These are phyloP conservation scores for Epiblema foenella DNA, from an alignment of 2,888 invertebrate genomes.

Conservation along the genomic window DNA sequence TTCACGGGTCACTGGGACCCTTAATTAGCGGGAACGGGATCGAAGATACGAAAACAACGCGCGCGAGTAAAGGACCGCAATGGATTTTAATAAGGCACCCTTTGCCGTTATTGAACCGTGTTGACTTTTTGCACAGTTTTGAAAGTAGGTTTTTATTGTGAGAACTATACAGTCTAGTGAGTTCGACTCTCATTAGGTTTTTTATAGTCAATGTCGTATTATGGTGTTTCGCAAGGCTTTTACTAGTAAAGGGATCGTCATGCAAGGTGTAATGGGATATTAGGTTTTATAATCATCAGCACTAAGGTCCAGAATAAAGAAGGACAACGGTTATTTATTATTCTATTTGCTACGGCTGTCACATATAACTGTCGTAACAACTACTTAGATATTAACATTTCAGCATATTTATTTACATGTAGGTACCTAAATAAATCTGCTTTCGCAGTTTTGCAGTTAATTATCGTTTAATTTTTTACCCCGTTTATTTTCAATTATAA, in stretches of 20 bases:
- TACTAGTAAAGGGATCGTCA: neutral
- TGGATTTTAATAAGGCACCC: constrained; percentile 74
- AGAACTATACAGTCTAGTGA: constrained; percentile 75
- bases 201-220: constrained; percentile 16
- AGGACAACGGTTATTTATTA: neutral
- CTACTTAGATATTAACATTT: neutral
- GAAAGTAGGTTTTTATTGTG: constrained; percentile 62
- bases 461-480: too few relatives aligned
- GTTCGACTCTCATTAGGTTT: constrained; percentile 52
- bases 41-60: constrained; percentile 48
- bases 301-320: neutral
- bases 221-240: constrained; percentile 15
- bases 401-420: too few relatives aligned
- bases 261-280: neutral
- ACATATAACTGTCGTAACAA: too few relatives aligned
- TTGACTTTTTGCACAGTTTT: constrained; percentile 72
- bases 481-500: too few relatives aligned
- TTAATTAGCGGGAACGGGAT: constrained; percentile 72
- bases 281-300: neutral
- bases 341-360: neutral
- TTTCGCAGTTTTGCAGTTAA: too few relatives aligned
- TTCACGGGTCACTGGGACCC: constrained; percentile 74
- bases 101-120: constrained; percentile 69
- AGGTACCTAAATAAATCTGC: too few relatives aligned
- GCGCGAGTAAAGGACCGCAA: constrained; percentile 58